These are phyloP conservation scores for Ibycter americanus DNA, from an alignment of 2,797 vertebrate species.

Conservation along the genomic window DNA sequence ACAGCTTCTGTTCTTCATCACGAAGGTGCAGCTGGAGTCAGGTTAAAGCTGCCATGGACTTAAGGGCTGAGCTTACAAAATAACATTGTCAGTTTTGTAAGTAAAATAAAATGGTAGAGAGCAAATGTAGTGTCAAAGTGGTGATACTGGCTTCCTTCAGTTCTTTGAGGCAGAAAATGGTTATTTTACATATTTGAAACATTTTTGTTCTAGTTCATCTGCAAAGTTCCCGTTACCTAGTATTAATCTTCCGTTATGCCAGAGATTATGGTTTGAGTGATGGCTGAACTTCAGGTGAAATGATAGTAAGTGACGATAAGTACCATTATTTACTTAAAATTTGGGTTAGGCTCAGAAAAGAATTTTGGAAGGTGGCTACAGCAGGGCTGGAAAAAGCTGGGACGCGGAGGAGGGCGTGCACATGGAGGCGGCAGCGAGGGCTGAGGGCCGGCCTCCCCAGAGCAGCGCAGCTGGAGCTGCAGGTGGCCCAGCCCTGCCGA, in stretches of 20 bases:
- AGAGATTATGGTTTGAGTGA: not conserved
- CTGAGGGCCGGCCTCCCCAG: no score
- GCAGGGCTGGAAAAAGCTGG: not conserved
- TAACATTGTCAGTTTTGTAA: not conserved
- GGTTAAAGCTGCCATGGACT: not conserved
- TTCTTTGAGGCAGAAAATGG: not conserved
- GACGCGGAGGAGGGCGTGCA: no score
- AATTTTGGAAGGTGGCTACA: not conserved
- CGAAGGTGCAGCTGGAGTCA: not conserved
- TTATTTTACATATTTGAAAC: not conserved
- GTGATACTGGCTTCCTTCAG: not conserved
- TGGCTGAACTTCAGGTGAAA: not conserved
- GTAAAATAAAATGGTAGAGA: not conserved
- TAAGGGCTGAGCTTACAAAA: not conserved
- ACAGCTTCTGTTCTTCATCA: not conserved
- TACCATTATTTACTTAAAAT: not conserved
- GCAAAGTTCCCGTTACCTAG: not conserved
- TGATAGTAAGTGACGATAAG: not conserved
- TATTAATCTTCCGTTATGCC: not conserved
- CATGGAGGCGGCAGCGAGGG: no score
- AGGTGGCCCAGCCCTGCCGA: no score
- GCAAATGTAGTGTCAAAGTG: not conserved
- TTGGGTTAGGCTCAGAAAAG: not conserved
- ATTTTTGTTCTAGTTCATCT: not conserved
- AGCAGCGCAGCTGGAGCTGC: not conserved